Evolutionary conservation across 2,113 vertebrate species (phyloP).

Genomic region (Picathartes gymnocephalus): DNA sequence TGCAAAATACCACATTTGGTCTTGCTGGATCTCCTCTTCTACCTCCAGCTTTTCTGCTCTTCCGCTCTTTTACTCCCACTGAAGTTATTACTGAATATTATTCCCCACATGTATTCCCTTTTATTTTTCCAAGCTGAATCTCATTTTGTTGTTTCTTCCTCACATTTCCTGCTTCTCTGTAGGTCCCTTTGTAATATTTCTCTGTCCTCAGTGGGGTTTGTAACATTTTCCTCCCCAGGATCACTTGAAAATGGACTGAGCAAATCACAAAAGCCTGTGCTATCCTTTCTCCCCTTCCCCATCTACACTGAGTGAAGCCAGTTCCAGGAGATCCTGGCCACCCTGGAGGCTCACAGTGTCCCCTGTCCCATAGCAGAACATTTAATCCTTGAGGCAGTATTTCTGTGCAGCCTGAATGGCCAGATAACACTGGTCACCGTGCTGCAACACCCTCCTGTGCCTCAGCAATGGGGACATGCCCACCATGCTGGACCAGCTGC

Average conservation of each 20-base stretch:
- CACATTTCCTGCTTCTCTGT: constrained; percentile 21
- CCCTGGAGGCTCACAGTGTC: not conserved
- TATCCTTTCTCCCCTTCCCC: not conserved
- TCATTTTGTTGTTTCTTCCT: constrained; percentile 50
- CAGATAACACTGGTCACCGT: accelerated
- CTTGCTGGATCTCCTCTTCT: not conserved
- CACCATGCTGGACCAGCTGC: accelerated
- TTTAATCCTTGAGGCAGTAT: not conserved
- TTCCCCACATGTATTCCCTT: not conserved
- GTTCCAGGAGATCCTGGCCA: not conserved
- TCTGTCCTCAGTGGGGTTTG: not conserved
- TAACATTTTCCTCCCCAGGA: not conserved
- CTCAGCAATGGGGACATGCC: not conserved
- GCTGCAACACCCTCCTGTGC: not conserved
- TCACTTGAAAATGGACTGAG: not conserved
- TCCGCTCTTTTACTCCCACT: not conserved
- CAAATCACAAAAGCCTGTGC: not conserved
- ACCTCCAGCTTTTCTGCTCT: not conserved
- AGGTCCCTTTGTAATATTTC: constrained; percentile 18
- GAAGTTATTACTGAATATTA: not conserved
- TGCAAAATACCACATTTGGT: not conserved
- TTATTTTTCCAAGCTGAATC: constrained; percentile 37
- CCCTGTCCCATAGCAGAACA: not conserved
- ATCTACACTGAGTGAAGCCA: not conserved
- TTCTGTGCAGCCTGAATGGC: not conserved